Percentiles rank a stretch among this genome's conserved stretches.
Conservation (phyloP, 2,888 invertebrate species). For the Petrolisthes cinctipes region DNA sequence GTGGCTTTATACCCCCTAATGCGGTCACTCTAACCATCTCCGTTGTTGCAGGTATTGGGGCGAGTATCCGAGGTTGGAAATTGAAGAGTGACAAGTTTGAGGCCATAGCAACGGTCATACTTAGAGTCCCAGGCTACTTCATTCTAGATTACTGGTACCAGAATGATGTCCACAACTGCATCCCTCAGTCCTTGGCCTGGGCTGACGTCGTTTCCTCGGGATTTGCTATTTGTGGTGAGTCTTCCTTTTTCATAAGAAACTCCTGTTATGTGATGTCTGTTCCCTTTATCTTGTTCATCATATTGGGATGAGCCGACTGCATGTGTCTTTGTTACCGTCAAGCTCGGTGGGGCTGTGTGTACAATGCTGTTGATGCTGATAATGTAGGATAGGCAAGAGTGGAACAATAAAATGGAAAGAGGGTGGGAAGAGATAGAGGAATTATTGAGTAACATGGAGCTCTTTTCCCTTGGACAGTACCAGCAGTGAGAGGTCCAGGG, state of each 20-base stretch:
- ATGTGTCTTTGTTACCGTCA: no score
- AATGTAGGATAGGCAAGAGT: no score
- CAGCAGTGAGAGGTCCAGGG: no score
- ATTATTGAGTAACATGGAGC: no score
- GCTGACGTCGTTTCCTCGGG: slow-evolving; percentile 65
- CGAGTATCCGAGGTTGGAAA: slow-evolving; percentile 51
- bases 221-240: slow-evolving; percentile 68
- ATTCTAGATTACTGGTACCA: slow-evolving; percentile 72
- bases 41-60: background rate
- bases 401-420: no score
- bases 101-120: slow-evolving; percentile 68
- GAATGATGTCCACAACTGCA: slow-evolving; percentile 66
- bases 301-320: no score
- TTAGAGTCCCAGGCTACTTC: slow-evolving; percentile 72
- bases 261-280: no score
- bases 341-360: no score
- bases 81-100: slow-evolving; percentile 66
- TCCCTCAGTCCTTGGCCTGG: slow-evolving; percentile 64
- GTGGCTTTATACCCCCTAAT: background rate
- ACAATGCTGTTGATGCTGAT: no score
- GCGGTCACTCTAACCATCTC: background rate
- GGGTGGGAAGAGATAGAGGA: no score
- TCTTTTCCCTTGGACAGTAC: no score
- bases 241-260: background rate
- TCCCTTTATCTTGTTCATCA: no score